These are phyloP conservation scores for Macroteleia sp. DNA, from an alignment of 2,888 invertebrate species.

Conservation along the genomic window DNA sequence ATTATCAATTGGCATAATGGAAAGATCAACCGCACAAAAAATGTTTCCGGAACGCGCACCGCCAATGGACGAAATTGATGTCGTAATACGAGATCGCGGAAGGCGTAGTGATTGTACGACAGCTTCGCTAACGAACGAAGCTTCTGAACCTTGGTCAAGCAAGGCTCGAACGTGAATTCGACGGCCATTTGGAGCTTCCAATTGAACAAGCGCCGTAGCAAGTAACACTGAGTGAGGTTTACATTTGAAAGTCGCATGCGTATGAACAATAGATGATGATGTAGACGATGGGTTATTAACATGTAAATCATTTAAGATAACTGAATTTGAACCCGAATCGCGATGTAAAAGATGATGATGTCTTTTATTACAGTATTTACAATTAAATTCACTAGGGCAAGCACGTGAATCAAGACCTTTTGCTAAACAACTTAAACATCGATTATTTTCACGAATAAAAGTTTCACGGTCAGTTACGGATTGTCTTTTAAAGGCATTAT, in stretches of 20 bases:
- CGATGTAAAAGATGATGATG: slow-evolving; percentile 25
- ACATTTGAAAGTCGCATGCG: background rate
- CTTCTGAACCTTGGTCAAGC: slow-evolving; percentile 60
- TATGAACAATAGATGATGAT: background rate
- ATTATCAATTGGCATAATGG: background rate
- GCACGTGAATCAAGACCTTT: background rate
- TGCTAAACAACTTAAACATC: too few relatives aligned
- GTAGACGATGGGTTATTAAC: background rate
- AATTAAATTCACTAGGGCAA: background rate
- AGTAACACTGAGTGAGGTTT: slow-evolving; percentile 18
- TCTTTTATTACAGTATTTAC: slow-evolving; percentile 1
- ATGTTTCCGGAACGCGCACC: background rate
- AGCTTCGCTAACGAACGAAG: slow-evolving; percentile 55
- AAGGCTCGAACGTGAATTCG: slow-evolving; percentile 37
- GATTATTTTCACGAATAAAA: too few relatives aligned
- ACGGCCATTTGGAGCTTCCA: slow-evolving; percentile 26
- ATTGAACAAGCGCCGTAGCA: slow-evolving; percentile 49
- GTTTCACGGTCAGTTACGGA: too few relatives aligned
- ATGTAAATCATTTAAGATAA: background rate
- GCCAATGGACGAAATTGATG: slow-evolving; percentile 5
- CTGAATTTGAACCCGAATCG: background rate
- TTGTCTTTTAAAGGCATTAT: too few relatives aligned
- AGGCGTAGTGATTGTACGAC: slow-evolving; percentile 36
- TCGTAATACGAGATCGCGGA: background rate
- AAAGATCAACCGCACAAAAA: background rate